Conservation (phyloP, 2,113 vertebrate species). For the Rhabdornis inornatus region DNA sequence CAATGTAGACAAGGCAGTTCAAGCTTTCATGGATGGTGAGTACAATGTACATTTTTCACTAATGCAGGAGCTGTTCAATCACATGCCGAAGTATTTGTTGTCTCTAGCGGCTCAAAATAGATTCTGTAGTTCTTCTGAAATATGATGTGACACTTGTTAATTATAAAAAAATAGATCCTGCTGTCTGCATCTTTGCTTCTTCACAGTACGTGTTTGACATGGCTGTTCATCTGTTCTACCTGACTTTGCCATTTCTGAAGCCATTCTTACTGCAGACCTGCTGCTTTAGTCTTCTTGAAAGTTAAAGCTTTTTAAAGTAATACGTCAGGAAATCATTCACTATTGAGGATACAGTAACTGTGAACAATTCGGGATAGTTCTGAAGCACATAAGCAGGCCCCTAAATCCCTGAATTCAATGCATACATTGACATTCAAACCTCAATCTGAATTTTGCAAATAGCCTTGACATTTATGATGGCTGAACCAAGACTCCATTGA, state of each 20-base stretch:
- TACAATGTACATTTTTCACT: neutral
- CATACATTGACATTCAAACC: constrained; percentile 22
- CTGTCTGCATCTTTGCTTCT: neutral
- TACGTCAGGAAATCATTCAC: neutral
- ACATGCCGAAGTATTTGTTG: neutral
- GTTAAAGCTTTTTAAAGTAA: neutral
- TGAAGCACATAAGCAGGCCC: neutral
- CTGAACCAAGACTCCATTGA: neutral
- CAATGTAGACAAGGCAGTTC: constrained; percentile 80
- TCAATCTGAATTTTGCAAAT: constrained; percentile 37
- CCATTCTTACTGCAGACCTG: neutral
- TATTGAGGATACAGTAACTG: neutral
- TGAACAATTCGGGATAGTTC: neutral
- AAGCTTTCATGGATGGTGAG: constrained; percentile 82
- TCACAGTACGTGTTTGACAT: neutral
- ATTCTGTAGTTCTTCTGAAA: neutral
- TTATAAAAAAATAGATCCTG: neutral
- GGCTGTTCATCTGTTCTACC: neutral
- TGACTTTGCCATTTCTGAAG: neutral
- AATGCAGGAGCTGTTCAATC: neutral
- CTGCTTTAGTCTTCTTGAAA: neutral
- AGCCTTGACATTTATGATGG: constrained; percentile 19
- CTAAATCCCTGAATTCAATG: neutral
- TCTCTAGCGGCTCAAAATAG: neutral
- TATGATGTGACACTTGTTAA: neutral